Base-by-base conservation (phyloP, 1,140 invertebrate species). In the Odontomachus brunneus region DNA sequence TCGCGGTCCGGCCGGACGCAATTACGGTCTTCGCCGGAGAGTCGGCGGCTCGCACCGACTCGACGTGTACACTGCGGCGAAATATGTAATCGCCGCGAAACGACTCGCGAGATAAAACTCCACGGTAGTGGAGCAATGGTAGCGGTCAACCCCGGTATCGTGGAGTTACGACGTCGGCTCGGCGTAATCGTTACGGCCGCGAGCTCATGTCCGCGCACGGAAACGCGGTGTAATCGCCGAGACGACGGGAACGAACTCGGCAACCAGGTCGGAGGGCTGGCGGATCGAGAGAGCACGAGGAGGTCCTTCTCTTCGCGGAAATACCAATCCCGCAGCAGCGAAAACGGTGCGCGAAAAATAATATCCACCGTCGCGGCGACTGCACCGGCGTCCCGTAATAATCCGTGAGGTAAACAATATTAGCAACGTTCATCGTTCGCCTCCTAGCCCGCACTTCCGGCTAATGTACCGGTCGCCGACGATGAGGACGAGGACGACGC, bases 1-100 rank as follows among this genome's bases (percentile, higher is more conserved):
- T 44, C 29, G 29, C 29, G 5, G 53, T 62, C 49, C 33, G 63
- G 19, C 48, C 55, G n/a, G 29, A 33, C 44, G 29, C 29, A 76
- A 67, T 76, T 76, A 57, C 17, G 22, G 14, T 44, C n/a, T 38
- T 69, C 49, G 29, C 63, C 9, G 38, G 22, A 57, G 67, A 78
- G 29, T 55, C 62, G 17, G 26, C 29, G 17, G 5, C 29, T 33
- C 29, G 29, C 2, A 33, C 29, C 66, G 60, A 48, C 12, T 0
- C 44, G n/a, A 62, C 17, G 3, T 44, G 17, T 49, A 26, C 74
- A 24, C 44, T 19, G 15, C 44, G 44, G 26, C 63, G 65, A 80
- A 71, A 80, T 69, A 57, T 80, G 65, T 44, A 59, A 80, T 80
- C 17, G 51, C 51, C 14, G 63, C 65, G 65, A 49, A 67, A n/a